Evolutionary conservation across 2,797 vertebrate genomes (phyloP).

Genomic region (Artibeus jamaicensis): DNA sequence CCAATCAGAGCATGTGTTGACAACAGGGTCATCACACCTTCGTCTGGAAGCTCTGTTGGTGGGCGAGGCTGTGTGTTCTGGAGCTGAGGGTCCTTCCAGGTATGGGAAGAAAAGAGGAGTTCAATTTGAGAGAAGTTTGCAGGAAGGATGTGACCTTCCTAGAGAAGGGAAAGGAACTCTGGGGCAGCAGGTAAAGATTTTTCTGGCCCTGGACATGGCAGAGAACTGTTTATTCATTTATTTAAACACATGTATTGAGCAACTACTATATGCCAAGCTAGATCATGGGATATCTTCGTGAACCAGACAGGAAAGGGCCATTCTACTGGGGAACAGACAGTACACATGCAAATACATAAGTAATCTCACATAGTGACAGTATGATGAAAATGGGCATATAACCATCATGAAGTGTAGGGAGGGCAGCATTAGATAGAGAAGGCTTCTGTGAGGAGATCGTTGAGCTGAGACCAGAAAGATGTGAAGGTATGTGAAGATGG

Average conservation of each 20-base stretch:
- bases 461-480: neutral
- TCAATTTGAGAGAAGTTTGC: neutral
- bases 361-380: neutral
- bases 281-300: neutral
- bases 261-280: neutral
- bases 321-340: neutral
- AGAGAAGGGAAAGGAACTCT: neutral
- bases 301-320: neutral
- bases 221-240: neutral
- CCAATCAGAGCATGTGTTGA: neutral
- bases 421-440: neutral
- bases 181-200: neutral
- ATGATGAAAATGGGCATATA: neutral
- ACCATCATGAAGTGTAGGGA: neutral
- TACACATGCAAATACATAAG: neutral
- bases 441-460: neutral
- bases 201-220: neutral
- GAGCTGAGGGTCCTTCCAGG: neutral
- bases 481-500: neutral
- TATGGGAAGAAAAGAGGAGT: neutral
- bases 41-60: neutral
- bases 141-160: neutral
- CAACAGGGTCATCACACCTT: neutral
- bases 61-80: neutral
- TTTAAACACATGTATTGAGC: neutral